Conservation (phyloP, 2,797 vertebrate genomes). For the Eremophila alpestris region DNA sequence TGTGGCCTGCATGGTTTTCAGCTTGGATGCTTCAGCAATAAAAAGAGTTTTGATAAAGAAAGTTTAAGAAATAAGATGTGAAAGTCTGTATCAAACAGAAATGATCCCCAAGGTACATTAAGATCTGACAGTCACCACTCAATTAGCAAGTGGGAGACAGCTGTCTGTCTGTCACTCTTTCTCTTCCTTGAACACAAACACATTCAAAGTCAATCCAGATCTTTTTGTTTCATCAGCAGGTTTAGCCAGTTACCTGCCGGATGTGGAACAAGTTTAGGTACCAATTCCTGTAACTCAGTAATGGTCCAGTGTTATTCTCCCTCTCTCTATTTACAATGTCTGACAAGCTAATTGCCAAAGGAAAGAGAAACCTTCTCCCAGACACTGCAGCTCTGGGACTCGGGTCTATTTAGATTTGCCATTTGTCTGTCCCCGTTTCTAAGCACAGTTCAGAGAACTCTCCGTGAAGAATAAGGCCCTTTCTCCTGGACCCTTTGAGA, state of each 20-base stretch:
- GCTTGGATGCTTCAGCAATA: neutral
- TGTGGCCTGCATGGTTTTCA: neutral
- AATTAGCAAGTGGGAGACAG: conserved; percentile 49
- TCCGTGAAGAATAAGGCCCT: neutral
- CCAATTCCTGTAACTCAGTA: neutral
- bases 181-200: conserved; percentile 38
- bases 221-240: conserved; percentile 53
- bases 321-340: neutral
- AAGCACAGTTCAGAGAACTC: neutral
- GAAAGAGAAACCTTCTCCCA: neutral
- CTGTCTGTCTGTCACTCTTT: conserved; percentile 42
- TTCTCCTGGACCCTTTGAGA: conserved; percentile 47
- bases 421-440: conserved; percentile 16
- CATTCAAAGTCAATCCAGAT: conserved; percentile 30
- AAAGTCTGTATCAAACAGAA: conserved; percentile 2
- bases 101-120: conserved; percentile 4
- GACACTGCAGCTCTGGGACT: neutral
- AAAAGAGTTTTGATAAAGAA: neutral
- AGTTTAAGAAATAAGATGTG: neutral
- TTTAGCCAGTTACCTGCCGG: conserved; percentile 49
- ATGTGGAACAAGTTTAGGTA: conserved; percentile 50
- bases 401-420: neutral
- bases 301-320: neutral
- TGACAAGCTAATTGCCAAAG: neutral
- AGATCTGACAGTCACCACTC: conserved; percentile 33